Conservation (phyloP, 35 echinoderm and acorn worm genomes). For the Heliocidaris tuberculata region DNA sequence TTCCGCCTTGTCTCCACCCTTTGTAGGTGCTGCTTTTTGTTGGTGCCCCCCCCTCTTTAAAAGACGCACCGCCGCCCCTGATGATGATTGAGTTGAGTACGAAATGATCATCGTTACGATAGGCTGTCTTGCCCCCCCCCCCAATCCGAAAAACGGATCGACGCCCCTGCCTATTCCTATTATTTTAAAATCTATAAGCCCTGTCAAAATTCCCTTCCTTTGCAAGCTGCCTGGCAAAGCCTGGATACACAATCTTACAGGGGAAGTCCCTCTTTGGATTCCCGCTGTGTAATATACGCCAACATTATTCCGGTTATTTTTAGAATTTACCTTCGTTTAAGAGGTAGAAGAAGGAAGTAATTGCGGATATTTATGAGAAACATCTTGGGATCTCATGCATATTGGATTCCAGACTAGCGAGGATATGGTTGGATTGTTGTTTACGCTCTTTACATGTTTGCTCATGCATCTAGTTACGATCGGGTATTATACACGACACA, state of each 20-base stretch:
- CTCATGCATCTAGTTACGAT: too few species aligned
- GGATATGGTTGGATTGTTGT: not conserved
- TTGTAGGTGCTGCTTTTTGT: too few species aligned
- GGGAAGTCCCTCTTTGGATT: not conserved
- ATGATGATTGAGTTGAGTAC: too few species aligned
- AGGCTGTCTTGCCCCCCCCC: too few species aligned
- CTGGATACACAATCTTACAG: too few species aligned
- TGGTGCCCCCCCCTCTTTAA: too few species aligned
- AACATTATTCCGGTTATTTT: not conserved
- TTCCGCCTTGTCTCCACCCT: too few species aligned
- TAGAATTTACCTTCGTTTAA: not conserved
- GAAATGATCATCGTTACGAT: too few species aligned
- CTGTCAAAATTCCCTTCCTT: too few species aligned
- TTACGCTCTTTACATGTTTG: not conserved
- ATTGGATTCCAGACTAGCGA: not conserved
- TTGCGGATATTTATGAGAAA: not conserved
- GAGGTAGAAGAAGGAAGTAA: not conserved
- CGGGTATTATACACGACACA: too few species aligned
- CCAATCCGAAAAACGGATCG: not conserved
- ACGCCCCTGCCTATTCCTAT: not conserved
- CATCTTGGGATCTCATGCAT: not conserved
- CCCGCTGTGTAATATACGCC: not conserved
- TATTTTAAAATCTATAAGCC: not conserved
- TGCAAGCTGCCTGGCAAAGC: too few species aligned
- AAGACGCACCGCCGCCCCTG: too few species aligned